These are phyloP conservation scores for Schlechtendalia chinensis DNA, from an alignment of 1,140 invertebrate genomes.

Conservation along the genomic window DNA sequence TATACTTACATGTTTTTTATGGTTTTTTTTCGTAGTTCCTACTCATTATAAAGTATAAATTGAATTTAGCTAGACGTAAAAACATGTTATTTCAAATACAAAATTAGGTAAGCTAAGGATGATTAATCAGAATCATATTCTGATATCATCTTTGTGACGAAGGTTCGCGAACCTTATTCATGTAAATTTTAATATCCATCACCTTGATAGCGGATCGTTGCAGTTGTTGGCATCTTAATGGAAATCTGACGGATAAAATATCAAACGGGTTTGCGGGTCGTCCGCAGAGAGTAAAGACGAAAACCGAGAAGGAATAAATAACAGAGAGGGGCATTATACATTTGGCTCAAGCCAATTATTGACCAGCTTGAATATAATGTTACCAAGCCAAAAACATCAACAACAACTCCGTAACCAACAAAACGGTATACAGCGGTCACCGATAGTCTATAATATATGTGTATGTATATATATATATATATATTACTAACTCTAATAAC, in stretches of 20 bases:
- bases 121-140: conserved; percentile 11
- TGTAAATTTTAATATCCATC: conserved; percentile 5
- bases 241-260: conserved; percentile 31
- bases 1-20: neutral
- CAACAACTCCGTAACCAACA: neutral
- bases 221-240: neutral
- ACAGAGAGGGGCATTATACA: neutral
- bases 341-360: conserved; percentile 40
- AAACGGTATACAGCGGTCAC: neutral
- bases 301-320: neutral
- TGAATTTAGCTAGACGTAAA: neutral
- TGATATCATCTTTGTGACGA: neutral
- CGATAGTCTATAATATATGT: conserved; percentile 5
- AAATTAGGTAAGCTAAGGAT: neutral
- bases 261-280: conserved; percentile 15
- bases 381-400: neutral
- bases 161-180: neutral
- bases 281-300: neutral
- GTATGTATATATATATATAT: neutral
- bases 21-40: neutral
- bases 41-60: neutral
- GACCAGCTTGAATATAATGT: conserved; percentile 24
- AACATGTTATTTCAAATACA: neutral
- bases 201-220: neutral
- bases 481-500: neutral